phyloP scores from a whole-genome alignment of 2,797 vertebrate species.

The Martes flavigula region DNA sequence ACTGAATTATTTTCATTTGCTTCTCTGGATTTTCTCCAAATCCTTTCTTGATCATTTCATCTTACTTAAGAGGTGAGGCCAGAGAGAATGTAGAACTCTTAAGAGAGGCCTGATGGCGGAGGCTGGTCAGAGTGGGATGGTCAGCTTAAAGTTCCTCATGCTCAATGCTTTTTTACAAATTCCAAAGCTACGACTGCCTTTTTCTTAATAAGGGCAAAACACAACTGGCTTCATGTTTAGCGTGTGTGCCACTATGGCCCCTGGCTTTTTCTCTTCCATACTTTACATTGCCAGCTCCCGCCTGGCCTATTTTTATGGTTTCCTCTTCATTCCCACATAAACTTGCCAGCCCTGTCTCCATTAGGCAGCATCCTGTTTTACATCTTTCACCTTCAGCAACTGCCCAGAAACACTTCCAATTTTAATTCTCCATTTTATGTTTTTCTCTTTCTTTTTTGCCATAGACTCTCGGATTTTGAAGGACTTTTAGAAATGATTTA shows the following conservation, averaged over 20 bases:
- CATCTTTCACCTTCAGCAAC: not conserved
- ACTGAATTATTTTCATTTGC: not conserved
- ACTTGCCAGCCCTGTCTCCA: conserved; percentile 41
- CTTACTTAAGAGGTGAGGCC: not conserved
- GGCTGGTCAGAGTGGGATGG: not conserved
- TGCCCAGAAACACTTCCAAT: not conserved
- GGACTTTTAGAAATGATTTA: not conserved
- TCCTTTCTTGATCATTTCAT: not conserved
- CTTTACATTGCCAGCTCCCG: not conserved
- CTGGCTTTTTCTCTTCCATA: conserved; percentile 18
- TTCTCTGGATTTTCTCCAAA: conserved; percentile 21
- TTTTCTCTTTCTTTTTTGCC: not conserved
- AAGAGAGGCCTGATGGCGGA: not conserved
- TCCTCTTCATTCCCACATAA: conserved; percentile 52
- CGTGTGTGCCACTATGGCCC: not conserved
- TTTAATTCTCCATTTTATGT: not conserved
- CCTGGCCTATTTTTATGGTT: not conserved
- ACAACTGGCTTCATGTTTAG: not conserved
- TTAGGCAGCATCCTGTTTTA: not conserved
- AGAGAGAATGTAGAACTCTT: not conserved
- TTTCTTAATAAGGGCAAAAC: conserved; percentile 50
- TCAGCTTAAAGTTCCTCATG: not conserved
- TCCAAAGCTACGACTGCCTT: not conserved
- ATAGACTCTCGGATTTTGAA: not conserved
- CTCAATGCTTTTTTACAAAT: not conserved